A percentile compares a stretch with the other conserved stretches of the same genome.
phyloP scores from a whole-genome alignment of 2,888 invertebrate genomes.

The Chloromyia formosa region DNA sequence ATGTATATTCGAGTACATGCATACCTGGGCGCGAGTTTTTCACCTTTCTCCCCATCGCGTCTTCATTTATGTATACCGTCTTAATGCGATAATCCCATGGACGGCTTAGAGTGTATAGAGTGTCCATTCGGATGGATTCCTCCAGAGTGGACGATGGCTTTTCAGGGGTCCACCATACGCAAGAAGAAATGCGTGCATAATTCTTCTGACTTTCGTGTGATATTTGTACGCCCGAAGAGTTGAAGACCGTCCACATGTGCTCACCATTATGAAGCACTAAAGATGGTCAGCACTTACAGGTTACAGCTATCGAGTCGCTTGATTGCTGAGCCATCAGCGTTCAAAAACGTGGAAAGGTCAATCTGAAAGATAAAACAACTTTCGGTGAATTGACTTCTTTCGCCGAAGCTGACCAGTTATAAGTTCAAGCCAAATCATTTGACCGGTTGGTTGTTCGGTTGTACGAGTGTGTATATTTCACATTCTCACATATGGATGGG shows the following conservation, averaged over 20 bases:
- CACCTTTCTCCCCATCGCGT: constrained; percentile 6
- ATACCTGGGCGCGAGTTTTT: constrained; percentile 3
- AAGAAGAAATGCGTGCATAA: too few species aligned
- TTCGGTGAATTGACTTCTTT: constrained; percentile 28
- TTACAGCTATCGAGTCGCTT: constrained; percentile 9
- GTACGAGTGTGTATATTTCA: too few species aligned
- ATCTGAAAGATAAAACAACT: constrained; percentile 28
- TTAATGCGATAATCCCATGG: not conserved
- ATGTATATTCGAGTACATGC: not conserved
- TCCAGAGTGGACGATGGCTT: too few species aligned
- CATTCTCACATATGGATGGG: too few species aligned
- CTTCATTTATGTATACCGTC: too few species aligned
- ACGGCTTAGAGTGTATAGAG: not conserved
- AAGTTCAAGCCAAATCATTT: constrained; percentile 1
- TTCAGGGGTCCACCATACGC: too few species aligned
- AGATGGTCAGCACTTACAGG: not conserved
- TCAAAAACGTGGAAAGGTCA: constrained; percentile 34
- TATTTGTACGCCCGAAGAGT: too few species aligned
- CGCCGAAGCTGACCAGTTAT: not conserved
- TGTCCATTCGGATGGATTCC: too few species aligned
- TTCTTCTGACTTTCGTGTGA: too few species aligned
- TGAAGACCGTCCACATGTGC: too few species aligned
- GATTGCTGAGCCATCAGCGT: constrained; percentile 4
- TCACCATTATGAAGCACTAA: too few species aligned
- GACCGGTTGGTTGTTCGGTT: not conserved